These are phyloP conservation scores for Protonemura montana DNA, from an alignment of 2,888 invertebrate species.

Conservation along the genomic window DNA sequence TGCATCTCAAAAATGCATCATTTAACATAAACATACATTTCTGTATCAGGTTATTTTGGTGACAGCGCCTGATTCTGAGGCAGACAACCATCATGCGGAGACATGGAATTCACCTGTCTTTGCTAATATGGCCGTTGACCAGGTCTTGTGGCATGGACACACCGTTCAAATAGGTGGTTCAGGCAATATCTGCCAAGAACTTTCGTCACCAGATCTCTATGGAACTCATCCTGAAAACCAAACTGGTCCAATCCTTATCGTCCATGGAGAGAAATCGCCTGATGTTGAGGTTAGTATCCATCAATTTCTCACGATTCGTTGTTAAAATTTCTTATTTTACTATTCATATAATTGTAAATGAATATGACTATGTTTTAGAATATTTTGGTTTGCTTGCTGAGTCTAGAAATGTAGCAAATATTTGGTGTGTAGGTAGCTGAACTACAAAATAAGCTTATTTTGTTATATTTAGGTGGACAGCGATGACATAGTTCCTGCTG, in stretches of 20 bases:
- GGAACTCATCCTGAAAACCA: background rate
- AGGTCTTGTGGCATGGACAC: conserved; percentile 70
- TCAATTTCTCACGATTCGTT: too few relatives aligned
- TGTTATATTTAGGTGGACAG: background rate
- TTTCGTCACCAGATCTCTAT: background rate
- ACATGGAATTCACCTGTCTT: conserved; percentile 52
- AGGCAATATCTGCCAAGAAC: conserved; percentile 28
- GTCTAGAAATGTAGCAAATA: too few relatives aligned
- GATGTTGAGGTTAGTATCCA: conserved; percentile 1
- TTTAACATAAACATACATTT: too few relatives aligned
- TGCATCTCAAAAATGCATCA: background rate
- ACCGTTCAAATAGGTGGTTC: conserved; percentile 66
- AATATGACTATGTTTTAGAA: too few relatives aligned
- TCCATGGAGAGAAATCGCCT: background rate
- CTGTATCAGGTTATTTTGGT: conserved; percentile 45
- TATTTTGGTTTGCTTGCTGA: too few relatives aligned
- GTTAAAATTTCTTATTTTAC: too few relatives aligned
- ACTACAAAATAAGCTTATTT: too few relatives aligned
- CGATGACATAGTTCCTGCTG: background rate
- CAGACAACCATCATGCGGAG: background rate
- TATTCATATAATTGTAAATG: too few relatives aligned
- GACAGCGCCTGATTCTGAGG: conserved; percentile 33
- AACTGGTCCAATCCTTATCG: too few relatives aligned
- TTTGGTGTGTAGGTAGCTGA: too few relatives aligned
- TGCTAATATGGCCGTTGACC: conserved; percentile 61